A percentile compares a stretch with the other conserved stretches of the same genome.
These are phyloP conservation scores for Thinocorus orbignyianus DNA, from an alignment of 2,113 vertebrate genomes.

Conservation along the genomic window DNA sequence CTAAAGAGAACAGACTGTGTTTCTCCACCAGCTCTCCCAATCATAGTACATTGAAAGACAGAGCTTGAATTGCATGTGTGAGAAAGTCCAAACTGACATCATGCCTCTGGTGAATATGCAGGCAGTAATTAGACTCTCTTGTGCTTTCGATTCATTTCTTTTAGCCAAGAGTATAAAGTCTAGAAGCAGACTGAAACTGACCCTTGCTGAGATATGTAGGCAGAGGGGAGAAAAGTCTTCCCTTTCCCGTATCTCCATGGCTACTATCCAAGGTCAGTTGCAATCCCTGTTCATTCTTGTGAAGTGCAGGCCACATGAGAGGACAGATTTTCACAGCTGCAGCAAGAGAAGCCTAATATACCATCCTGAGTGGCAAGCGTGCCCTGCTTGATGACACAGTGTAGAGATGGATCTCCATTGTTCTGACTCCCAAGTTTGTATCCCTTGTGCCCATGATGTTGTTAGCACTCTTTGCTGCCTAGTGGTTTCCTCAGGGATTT, in stretches of 20 bases:
- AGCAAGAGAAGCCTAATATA: not conserved
- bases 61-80: not conserved
- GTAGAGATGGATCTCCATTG: not conserved
- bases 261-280: not conserved
- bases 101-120: not conserved
- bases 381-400: not conserved
- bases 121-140: not conserved
- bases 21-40: not conserved
- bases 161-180: not conserved
- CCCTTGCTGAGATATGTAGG: not conserved
- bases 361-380: not conserved
- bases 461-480: not conserved
- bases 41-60: not conserved
- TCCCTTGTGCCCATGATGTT: rapidly evolving
- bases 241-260: not conserved
- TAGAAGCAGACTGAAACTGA: not conserved
- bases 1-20: not conserved
- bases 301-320: not conserved
- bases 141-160: not conserved
- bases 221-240: not conserved
- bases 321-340: not conserved
- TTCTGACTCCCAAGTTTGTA: not conserved
- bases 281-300: not conserved
- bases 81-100: not conserved
- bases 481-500: not conserved